Conservation (phyloP, 2,113 vertebrate species). For the Ammodramus savannarum region DNA sequence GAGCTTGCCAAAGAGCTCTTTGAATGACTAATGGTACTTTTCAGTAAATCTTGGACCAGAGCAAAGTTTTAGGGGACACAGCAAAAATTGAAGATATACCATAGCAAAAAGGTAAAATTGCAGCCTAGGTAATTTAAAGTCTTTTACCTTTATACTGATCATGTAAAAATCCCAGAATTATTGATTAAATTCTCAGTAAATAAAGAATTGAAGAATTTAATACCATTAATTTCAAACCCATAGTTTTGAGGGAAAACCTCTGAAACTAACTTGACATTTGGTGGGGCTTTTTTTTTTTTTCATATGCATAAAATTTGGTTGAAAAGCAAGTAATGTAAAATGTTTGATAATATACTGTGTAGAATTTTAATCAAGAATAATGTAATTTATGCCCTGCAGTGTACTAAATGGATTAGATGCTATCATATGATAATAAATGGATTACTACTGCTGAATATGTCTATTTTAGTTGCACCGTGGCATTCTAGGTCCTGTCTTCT, state of each 20-base stretch:
- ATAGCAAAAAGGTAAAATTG: neutral
- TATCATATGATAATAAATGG: neutral
- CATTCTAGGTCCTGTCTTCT: neutral
- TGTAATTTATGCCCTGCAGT: neutral
- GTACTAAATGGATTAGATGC: neutral
- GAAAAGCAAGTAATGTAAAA: neutral
- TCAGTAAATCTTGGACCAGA: neutral
- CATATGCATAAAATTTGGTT: neutral
- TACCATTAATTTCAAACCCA: neutral
- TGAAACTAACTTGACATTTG: neutral
- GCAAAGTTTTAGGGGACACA: neutral
- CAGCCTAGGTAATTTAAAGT: neutral
- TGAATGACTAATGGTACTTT: neutral
- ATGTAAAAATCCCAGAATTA: neutral
- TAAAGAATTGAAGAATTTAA: neutral
- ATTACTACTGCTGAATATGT: neutral
- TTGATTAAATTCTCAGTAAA: neutral
- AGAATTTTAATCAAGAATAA: neutral
- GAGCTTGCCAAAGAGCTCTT: neutral
- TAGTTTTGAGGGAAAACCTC: neutral
- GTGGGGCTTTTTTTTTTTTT: neutral
- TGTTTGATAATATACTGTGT: neutral
- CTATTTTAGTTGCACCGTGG: neutral
- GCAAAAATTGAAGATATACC: neutral
- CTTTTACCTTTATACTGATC: neutral